Evolutionary conservation across 1,140 invertebrate species (phyloP).

Genomic region (Asbolus verrucosus): DNA sequence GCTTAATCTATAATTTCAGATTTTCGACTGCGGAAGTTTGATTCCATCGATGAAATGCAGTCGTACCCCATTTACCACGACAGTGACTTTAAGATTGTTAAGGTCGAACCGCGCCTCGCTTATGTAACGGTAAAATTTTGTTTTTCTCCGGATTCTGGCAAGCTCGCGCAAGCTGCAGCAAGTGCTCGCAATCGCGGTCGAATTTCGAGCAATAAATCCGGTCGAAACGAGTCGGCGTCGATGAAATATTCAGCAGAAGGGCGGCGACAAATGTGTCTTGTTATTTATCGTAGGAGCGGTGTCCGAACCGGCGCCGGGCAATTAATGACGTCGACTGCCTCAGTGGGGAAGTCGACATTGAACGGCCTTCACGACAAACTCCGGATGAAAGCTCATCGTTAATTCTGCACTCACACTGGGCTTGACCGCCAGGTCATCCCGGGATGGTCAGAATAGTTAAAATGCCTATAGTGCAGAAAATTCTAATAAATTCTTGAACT

Average conservation of each 20-base stretch:
- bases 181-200: too few species aligned
- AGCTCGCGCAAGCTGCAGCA: too few species aligned
- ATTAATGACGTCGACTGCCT: conserved; percentile 41
- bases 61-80: neutral
- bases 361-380: conserved; percentile 48
- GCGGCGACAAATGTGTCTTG: neutral
- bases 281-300: conserved; percentile 12
- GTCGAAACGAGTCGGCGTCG: too few species aligned
- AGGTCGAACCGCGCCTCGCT: conserved; percentile 28
- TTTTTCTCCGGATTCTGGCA: too few species aligned
- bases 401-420: conserved; percentile 42
- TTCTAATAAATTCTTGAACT: neutral
- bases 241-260: too few species aligned
- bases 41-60: neutral
- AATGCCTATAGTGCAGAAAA: conserved; percentile 14
- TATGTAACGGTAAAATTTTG: conserved; percentile 7
- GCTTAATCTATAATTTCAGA: too few species aligned
- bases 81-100: conserved; percentile 12
- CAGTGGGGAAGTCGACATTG: conserved; percentile 46
- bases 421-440: conserved; percentile 1
- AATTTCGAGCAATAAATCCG: too few species aligned
- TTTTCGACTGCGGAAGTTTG: neutral
- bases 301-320: conserved; percentile 32
- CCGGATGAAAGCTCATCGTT: conserved; percentile 41
- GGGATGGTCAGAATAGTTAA: conserved; percentile 5